A percentile compares a stretch with the other conserved stretches of the same genome.
Conservation (phyloP, 2,113 vertebrate species). For the Xiphias gladius region DNA sequence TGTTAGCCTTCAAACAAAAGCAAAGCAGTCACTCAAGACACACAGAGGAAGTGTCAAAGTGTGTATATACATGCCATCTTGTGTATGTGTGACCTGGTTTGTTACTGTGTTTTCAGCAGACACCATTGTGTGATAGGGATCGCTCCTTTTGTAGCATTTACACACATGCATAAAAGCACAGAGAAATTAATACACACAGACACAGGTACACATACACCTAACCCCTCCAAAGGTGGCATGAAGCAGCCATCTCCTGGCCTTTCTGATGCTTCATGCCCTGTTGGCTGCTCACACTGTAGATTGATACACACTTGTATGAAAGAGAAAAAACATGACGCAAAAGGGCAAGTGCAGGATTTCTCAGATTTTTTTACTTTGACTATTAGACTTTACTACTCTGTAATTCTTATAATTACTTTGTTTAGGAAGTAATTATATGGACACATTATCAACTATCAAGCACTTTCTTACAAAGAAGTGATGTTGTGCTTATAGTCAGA, state of each 20-base stretch:
- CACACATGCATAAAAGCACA: background rate
- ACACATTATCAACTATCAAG: no score
- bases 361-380: no score
- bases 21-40: constrained; percentile 63
- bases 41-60: constrained; percentile 31
- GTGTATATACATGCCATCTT: constrained; percentile 7
- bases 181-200: background rate
- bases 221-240: background rate
- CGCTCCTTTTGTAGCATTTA: constrained; percentile 48
- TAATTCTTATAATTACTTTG: no score
- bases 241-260: constrained; percentile 30
- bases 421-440: no score
- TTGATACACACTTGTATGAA: no score
- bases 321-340: no score
- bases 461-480: no score
- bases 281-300: constrained; percentile 33
- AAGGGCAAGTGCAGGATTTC: no score
- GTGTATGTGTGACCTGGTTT: constrained; percentile 67
- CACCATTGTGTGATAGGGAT: constrained; percentile 44
- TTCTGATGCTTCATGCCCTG: constrained; percentile 12
- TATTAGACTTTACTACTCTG: no score
- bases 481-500: no score
- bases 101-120: constrained; percentile 43
- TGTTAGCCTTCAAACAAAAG: constrained; percentile 62
- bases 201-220: background rate